These are phyloP conservation scores for Tamias sibiricus DNA, from an alignment of 2,113 vertebrate genomes.

Conservation along the genomic window DNA sequence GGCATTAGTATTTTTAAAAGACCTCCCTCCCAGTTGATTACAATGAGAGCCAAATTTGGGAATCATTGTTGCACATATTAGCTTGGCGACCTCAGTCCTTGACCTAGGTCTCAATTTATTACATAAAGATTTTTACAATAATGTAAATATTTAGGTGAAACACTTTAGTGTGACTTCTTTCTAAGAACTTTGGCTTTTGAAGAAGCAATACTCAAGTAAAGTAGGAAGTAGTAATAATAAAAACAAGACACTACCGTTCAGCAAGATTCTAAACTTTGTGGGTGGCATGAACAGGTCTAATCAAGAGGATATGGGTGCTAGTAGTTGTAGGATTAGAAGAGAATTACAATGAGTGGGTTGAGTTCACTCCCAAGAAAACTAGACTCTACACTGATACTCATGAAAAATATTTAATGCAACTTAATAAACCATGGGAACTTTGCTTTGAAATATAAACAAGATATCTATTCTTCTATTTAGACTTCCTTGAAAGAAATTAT, in stretches of 20 bases:
- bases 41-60: not conserved
- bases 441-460: not conserved
- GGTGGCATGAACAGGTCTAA: not conserved
- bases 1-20: not conserved
- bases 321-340: not conserved
- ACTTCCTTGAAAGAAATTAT: constrained; percentile 14
- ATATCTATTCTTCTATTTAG: not conserved
- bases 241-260: not conserved
- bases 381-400: not conserved
- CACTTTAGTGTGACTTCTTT: not conserved
- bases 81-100: not conserved
- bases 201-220: not conserved
- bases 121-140: not conserved
- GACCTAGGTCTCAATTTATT: not conserved
- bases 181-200: not conserved
- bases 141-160: not conserved
- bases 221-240: not conserved
- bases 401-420: not conserved
- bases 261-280: not conserved
- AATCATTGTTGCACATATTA: not conserved
- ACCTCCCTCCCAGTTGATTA: not conserved
- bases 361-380: not conserved
- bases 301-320: not conserved
- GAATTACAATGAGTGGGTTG: not conserved
- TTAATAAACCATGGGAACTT: not conserved